These are phyloP conservation scores for Diogma glabrata DNA, from an alignment of 2,888 invertebrate genomes.

Conservation along the genomic window DNA sequence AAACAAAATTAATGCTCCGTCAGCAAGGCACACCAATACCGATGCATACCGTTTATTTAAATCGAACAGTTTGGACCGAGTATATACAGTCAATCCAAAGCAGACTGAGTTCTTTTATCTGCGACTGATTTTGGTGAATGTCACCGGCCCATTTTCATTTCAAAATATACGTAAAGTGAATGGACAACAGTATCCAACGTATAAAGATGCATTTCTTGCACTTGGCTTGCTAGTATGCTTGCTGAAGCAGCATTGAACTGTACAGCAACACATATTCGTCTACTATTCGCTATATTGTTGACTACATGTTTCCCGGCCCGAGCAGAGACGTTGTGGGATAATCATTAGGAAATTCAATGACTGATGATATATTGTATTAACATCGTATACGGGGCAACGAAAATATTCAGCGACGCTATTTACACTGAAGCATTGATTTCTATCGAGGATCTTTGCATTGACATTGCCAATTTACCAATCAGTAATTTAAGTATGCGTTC, in stretches of 20 bases:
- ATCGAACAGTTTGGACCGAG: too few species aligned
- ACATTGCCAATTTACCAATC: slow-evolving; percentile 20
- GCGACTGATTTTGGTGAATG: not conserved
- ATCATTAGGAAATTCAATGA: too few species aligned
- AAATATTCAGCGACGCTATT: slow-evolving; percentile 9
- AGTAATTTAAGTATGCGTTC: slow-evolving; percentile 20
- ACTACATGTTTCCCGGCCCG: slow-evolving; percentile 22
- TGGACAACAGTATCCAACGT: not conserved
- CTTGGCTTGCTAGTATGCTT: too few species aligned
- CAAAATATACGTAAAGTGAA: not conserved
- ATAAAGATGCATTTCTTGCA: not conserved
- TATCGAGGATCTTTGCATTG: slow-evolving; percentile 24
- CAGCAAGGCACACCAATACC: too few species aligned
- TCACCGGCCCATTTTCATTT: slow-evolving; percentile 1
- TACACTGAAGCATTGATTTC: slow-evolving; percentile 19
- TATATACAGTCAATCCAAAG: not conserved
- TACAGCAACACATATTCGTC: slow-evolving; percentile 21
- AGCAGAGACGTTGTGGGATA: too few species aligned
- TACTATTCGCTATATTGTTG: slow-evolving; percentile 25
- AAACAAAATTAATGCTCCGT: too few species aligned
- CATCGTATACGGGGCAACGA: not conserved
- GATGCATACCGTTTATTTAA: too few species aligned
- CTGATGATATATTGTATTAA: not conserved
- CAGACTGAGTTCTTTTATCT: not conserved
- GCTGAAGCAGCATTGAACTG: too few species aligned